phyloP scores from a whole-genome alignment of 2,888 invertebrate species.

The Eupithecia dodoneata region DNA sequence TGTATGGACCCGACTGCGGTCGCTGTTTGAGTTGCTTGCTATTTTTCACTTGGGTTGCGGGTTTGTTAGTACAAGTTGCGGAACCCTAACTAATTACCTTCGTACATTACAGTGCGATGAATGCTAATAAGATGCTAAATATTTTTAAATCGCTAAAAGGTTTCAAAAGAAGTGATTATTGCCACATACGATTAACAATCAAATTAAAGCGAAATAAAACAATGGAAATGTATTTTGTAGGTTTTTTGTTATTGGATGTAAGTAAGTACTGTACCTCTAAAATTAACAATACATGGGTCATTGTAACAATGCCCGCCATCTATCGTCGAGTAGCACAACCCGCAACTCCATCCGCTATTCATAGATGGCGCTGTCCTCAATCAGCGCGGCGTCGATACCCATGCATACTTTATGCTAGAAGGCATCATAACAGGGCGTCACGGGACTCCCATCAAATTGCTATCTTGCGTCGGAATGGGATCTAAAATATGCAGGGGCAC shows the following conservation, averaged over 20 bases:
- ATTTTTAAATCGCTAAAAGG: background rate
- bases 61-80: background rate
- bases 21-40: background rate
- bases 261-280: background rate
- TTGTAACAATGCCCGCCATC: constrained; percentile 44
- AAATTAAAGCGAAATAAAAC: background rate
- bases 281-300: background rate
- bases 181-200: background rate
- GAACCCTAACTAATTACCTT: constrained; percentile 2
- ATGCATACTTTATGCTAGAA: constrained; percentile 73
- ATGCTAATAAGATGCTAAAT: background rate
- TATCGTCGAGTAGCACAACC: constrained; percentile 52
- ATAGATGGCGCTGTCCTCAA: constrained; percentile 66
- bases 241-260: background rate
- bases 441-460: constrained; percentile 74
- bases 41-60: background rate
- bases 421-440: constrained; percentile 73
- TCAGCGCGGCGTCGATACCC: constrained; percentile 69
- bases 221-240: background rate
- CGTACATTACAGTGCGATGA: background rate
- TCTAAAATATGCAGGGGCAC: constrained; percentile 76
- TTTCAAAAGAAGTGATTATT: background rate
- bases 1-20: background rate
- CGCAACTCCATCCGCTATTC: constrained; percentile 32
- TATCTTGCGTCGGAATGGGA: constrained; percentile 69